phyloP scores from a whole-genome alignment of 2,888 invertebrate genomes.

The Nineta flava region DNA sequence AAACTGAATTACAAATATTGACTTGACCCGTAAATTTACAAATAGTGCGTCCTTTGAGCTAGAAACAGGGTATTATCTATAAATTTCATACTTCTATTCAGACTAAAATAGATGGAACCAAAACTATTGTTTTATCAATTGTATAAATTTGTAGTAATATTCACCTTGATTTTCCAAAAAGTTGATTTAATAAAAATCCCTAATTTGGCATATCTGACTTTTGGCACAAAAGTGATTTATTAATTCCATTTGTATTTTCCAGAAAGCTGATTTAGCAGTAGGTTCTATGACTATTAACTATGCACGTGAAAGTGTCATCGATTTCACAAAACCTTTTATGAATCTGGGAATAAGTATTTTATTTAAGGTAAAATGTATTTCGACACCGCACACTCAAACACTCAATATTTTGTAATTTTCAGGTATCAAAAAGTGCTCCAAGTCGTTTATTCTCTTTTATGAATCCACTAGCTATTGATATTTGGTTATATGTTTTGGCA shows the following conservation, averaged over 20 bases:
- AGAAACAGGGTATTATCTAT: too few relatives aligned
- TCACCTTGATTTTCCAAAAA: too few relatives aligned
- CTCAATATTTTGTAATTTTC: conserved; percentile 8
- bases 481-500: conserved; percentile 70
- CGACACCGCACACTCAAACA: neutral
- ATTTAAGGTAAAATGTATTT: conserved; percentile 45
- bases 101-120: too few relatives aligned
- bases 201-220: too few relatives aligned
- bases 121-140: too few relatives aligned
- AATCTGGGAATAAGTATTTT: conserved; percentile 79
- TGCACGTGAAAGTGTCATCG: conserved; percentile 74
- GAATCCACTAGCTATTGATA: conserved; percentile 71
- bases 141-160: too few relatives aligned
- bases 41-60: too few relatives aligned
- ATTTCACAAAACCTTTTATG: conserved; percentile 87
- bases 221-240: too few relatives aligned
- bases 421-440: conserved; percentile 55
- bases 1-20: too few relatives aligned
- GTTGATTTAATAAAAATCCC: too few relatives aligned
- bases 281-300: conserved; percentile 85
- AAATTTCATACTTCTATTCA: too few relatives aligned
- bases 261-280: conserved; percentile 79
- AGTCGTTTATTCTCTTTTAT: conserved; percentile 70
- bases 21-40: too few relatives aligned
- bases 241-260: neutral